Evolutionary conservation across 2,888 invertebrate species (phyloP).

Genomic region (Subacronicta megacephala): DNA sequence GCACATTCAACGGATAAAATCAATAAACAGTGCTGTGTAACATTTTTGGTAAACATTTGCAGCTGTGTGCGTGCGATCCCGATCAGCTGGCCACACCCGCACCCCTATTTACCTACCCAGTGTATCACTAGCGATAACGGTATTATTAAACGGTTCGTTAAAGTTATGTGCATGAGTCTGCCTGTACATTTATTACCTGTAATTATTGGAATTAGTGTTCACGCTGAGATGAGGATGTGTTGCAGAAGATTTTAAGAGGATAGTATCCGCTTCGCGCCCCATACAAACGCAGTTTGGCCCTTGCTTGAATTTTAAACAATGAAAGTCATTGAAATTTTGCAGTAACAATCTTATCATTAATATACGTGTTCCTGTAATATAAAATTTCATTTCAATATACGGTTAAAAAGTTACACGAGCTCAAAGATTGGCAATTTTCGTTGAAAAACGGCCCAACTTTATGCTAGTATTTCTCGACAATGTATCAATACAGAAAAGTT

Average conservation of each 20-base stretch:
- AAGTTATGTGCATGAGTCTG: conserved; percentile 36
- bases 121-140: conserved; percentile 33
- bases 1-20: conserved; percentile 71
- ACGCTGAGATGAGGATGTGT: conserved; percentile 42
- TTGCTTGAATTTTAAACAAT: no score
- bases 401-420: no score
- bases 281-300: no score
- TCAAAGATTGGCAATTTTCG: no score
- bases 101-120: conserved; percentile 49
- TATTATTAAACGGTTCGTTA: conserved; percentile 36
- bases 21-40: conserved; percentile 69
- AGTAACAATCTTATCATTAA: no score
- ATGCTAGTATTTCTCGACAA: no score
- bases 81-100: conserved; percentile 85
- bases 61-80: conserved; percentile 67
- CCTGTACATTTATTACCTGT: conserved; percentile 30
- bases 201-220: conserved; percentile 36
- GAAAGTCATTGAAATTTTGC: no score
- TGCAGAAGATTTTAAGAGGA: background rate
- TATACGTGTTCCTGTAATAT: no score
- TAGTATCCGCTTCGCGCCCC: no score
- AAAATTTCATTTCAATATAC: no score
- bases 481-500: no score
- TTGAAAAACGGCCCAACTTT: no score
- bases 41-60: conserved; percentile 76